Conservation (phyloP, 2,797 vertebrate genomes). For the Synaphobranchus kaupii region DNA sequence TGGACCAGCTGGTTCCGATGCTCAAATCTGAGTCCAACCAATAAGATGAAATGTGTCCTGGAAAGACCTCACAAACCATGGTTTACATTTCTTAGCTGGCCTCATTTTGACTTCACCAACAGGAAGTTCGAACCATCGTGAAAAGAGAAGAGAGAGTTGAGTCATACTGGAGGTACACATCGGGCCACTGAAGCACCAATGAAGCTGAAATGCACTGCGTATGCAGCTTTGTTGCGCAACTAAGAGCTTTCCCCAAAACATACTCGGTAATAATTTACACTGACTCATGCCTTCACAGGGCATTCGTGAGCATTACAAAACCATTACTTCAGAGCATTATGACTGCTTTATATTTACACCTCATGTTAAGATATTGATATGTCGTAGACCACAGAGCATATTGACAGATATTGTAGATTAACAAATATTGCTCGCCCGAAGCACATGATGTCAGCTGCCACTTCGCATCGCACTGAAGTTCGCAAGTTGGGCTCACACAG, state of each 20-base stretch:
- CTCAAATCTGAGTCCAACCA: background rate
- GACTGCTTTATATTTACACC: background rate
- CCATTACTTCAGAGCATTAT: background rate
- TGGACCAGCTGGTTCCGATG: background rate
- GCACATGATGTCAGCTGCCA: background rate
- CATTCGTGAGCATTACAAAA: background rate
- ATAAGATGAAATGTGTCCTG: background rate
- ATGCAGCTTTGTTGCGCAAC: background rate
- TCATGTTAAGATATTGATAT: no score
- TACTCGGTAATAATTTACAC: background rate
- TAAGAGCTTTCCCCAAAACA: background rate
- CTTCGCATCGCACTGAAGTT: background rate
- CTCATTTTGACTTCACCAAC: background rate
- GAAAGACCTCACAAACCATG: background rate
- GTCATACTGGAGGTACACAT: background rate
- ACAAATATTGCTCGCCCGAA: background rate
- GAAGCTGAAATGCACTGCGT: background rate
- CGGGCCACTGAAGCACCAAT: background rate
- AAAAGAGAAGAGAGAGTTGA: background rate
- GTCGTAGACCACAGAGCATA: background rate
- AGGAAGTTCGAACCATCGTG: background rate
- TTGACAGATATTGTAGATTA: background rate
- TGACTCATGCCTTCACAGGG: background rate
- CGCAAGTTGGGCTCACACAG: background rate
- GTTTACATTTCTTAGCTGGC: background rate